Base-by-base conservation (phyloP, 2,888 invertebrate species). In the Callinectes sapidus region DNA sequence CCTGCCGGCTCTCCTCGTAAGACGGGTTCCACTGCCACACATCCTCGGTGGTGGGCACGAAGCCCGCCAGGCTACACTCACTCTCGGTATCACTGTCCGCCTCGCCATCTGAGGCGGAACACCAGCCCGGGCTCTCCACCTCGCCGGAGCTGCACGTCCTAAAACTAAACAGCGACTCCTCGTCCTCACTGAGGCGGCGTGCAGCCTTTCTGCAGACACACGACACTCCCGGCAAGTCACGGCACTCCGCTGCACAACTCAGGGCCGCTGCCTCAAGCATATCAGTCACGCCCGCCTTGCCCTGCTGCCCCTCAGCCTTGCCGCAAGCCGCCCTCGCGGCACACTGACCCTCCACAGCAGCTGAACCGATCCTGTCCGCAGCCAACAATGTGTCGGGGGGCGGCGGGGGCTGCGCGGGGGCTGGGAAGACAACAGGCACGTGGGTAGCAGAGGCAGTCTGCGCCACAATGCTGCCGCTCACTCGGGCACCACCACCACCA, bases 21-120 rank as follows among this genome's bases (percentile, higher is more conserved):
- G 90, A 91, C 2, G 88, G 90, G 88, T 92, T 92, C 88, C 92
- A 89, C 55, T 91, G 90, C 92, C 92, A 91, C 88, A 91, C 55
- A 18, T 28, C 88, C n/a, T 91, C 90, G 5, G 85, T 32, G 23
- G 81, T 81, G 2, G 92, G 89, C 18, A 89, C 13, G 81, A 92
- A 77, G 54, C 18, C n/a, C 0, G 87, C 87, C 32, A 71, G 32
- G 71, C 90, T 92, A 13, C 66, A 77, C 28, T 92, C 92, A 89
- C 90, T 87, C 14, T 85, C 89, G 13, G 55, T 89, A 39, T 92
- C 92, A 14, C 35, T 92, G 13, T 77, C 91, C 48, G 54, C 16
- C 23, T 89, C 89, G 5, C 81, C 92, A 18, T 92, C 92, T 23
- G 92, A 55, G 85, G 81, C 16, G 81, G 81, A 81, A 14, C 81